These are phyloP conservation scores for Fissipunctia ypsillon DNA, from an alignment of 2,888 invertebrate genomes.

Conservation along the genomic window DNA sequence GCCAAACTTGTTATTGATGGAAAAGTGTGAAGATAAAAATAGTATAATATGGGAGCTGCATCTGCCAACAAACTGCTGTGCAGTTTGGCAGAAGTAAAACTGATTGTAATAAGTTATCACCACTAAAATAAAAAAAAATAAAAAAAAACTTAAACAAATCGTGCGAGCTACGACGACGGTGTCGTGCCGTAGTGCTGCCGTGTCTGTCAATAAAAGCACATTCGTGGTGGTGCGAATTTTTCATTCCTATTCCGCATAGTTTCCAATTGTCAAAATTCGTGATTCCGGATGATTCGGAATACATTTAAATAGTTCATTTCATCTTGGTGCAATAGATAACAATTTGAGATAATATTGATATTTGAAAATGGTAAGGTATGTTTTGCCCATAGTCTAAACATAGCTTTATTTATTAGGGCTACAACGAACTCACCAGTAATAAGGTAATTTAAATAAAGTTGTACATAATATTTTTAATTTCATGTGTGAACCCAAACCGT, in stretches of 20 bases:
- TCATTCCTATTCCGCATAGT: not conserved
- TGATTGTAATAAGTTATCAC: no score
- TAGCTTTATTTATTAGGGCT: slow-evolving; percentile 12
- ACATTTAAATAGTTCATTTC: not conserved
- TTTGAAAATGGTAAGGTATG: not conserved
- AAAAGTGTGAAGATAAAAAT: no score
- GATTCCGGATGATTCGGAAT: not conserved
- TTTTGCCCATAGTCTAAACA: not conserved
- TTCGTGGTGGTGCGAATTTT: not conserved
- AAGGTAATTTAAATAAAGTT: slow-evolving; percentile 18
- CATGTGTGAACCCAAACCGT: no score
- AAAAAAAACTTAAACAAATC: no score
- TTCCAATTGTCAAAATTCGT: not conserved
- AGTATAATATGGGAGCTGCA: no score
- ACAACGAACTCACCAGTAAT: slow-evolving; percentile 9
- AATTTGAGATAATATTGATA: not conserved
- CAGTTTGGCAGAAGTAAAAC: no score
- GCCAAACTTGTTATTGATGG: not conserved
- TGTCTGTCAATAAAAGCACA: no score
- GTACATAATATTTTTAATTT: slow-evolving; percentile 9
- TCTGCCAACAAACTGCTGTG: no score
- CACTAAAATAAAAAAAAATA: no score
- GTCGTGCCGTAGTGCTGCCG: no score
- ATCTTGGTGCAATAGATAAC: not conserved
- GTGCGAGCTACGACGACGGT: no score